Conservation (phyloP, 2,797 vertebrate species). For the Neopelma chrysocephalum region DNA sequence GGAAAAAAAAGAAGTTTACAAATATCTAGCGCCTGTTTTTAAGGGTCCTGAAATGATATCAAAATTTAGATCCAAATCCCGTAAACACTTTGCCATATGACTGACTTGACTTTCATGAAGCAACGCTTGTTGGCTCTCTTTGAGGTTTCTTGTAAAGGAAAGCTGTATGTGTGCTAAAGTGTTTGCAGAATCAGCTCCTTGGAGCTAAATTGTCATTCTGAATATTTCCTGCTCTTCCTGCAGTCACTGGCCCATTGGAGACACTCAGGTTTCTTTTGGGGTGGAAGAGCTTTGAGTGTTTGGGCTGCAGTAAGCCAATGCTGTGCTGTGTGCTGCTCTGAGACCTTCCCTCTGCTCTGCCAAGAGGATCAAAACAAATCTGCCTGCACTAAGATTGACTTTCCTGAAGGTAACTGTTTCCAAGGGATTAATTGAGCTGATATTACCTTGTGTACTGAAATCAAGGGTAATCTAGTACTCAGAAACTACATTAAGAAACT, state of each 20-base stretch:
- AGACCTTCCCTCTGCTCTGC: neutral
- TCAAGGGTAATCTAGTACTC: neutral
- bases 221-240: neutral
- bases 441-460: neutral
- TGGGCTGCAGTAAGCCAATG: neutral
- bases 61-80: constrained; percentile 19
- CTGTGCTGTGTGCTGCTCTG: neutral
- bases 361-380: neutral
- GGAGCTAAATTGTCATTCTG: neutral
- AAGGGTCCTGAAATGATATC: constrained; percentile 17
- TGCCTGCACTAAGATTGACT: neutral
- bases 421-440: neutral
- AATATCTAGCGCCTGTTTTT: neutral
- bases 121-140: neutral
- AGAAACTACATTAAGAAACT: neutral
- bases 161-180: constrained; percentile 44
- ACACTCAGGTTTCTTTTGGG: neutral
- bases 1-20: neutral
- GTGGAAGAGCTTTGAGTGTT: neutral
- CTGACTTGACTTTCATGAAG: neutral
- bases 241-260: neutral
- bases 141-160: constrained; percentile 59
- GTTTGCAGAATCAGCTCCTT: constrained; percentile 43
- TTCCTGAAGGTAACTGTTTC: neutral
- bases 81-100: constrained; percentile 61